Evolutionary conservation across 2,888 invertebrate genomes (phyloP).

Genomic region (Pseudoips prasinana): DNA sequence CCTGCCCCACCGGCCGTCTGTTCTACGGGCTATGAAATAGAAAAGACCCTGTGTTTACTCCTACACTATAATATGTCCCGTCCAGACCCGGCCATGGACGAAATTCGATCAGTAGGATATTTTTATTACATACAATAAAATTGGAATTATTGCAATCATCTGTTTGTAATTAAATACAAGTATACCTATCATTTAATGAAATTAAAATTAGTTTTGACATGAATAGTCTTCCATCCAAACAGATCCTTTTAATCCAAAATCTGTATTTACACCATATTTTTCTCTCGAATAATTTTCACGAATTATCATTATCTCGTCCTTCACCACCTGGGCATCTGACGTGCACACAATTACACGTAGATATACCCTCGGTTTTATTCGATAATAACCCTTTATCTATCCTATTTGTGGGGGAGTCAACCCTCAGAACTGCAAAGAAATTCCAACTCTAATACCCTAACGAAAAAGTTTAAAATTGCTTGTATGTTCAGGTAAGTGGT

Average conservation of each 20-base stretch:
- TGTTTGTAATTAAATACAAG: too few relatives aligned
- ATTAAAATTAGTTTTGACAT: conserved; percentile 10
- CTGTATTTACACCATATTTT: conserved; percentile 26
- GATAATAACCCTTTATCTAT: conserved; percentile 52
- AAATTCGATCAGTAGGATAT: too few relatives aligned
- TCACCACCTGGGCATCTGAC: conserved; percentile 38
- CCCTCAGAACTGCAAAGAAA: conserved; percentile 5
- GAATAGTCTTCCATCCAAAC: conserved; percentile 16
- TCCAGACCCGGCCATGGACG: too few relatives aligned
- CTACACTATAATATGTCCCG: too few relatives aligned
- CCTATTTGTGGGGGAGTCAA: conserved; percentile 39
- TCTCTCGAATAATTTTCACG: conserved; percentile 21
- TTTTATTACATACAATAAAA: too few relatives aligned
- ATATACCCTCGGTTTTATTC: conserved; percentile 29
- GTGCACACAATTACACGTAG: conserved; percentile 27
- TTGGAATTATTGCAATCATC: too few relatives aligned
- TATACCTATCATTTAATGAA: too few relatives aligned
- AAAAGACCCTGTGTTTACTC: too few relatives aligned
- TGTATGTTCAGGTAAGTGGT: conserved; percentile 24
- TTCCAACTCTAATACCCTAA: conserved; percentile 11
- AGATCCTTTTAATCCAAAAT: conserved; percentile 13
- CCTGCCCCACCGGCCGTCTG: too few relatives aligned
- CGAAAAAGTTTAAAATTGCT: conserved; percentile 5
- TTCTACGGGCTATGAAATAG: too few relatives aligned
- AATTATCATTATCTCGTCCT: conserved; percentile 37